These are phyloP conservation scores for Dicranocentrus wangi DNA, from an alignment of 2,888 invertebrate genomes.

Conservation along the genomic window DNA sequence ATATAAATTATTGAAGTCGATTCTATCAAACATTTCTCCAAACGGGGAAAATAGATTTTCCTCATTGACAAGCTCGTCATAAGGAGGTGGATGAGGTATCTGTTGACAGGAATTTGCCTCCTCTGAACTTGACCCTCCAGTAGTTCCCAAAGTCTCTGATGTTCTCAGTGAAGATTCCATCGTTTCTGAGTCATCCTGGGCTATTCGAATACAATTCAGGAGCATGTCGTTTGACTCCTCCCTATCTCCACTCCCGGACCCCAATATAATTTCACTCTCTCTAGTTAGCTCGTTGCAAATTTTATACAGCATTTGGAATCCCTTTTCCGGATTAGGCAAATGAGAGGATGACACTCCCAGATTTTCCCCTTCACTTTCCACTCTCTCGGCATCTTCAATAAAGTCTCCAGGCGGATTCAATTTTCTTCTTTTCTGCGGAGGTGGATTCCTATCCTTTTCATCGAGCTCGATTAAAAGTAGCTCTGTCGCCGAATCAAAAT, in stretches of 20 bases:
- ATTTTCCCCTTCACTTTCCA: no score
- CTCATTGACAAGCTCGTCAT: no score
- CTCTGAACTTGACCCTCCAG: no score
- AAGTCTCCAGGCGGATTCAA: not conserved
- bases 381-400: no score
- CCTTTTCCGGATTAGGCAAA: not conserved
- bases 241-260: no score
- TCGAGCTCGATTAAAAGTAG: not conserved
- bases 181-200: not conserved
- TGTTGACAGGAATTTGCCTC: no score
- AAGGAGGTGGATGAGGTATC: no score
- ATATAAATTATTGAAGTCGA: not conserved
- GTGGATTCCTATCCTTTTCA: not conserved
- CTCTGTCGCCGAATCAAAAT: not conserved
- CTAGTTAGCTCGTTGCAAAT: conserved; percentile 16
- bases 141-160: conserved; percentile 5
- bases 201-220: no score
- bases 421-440: conserved; percentile 12
- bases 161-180: conserved; percentile 8
- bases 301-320: not conserved
- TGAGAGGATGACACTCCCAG: no score
- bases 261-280: conserved; percentile 16
- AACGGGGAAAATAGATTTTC: no score
- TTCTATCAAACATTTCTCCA: not conserved
- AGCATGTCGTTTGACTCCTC: no score